Conservation (phyloP, 2,113 vertebrate species). For the Orcinus orca region DNA sequence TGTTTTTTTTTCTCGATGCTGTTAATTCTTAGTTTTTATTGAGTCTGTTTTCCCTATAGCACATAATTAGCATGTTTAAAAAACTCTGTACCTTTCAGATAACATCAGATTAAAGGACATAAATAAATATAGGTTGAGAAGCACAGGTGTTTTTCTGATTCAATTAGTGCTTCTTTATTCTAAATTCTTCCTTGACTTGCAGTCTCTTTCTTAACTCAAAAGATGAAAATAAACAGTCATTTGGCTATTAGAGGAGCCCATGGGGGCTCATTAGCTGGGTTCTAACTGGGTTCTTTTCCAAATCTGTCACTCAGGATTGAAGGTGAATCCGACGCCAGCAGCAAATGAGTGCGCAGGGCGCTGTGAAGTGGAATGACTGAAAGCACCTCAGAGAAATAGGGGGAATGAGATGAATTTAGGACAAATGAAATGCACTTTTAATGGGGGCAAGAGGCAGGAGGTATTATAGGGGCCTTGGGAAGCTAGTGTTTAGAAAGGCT, state of each 20-base stretch:
- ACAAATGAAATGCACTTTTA: conserved; percentile 55
- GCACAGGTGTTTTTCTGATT: conserved; percentile 67
- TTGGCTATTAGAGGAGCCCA: conserved; percentile 42
- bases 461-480: not conserved
- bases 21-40: conserved; percentile 6
- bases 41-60: conserved; percentile 23
- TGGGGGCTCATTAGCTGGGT: conserved; percentile 64
- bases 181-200: conserved; percentile 43
- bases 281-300: conserved; percentile 63
- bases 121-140: conserved; percentile 62
- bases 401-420: not conserved
- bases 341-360: not conserved
- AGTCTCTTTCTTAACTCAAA: conserved; percentile 55
- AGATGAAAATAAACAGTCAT: conserved; percentile 58
- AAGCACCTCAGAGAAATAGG: not conserved
- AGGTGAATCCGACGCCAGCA: not conserved
- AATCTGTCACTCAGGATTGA: conserved; percentile 60
- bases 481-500: not conserved
- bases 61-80: conserved; percentile 56
- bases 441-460: not conserved
- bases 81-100: conserved; percentile 56
- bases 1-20: not conserved
- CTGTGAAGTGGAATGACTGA: conserved; percentile 8
- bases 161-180: conserved; percentile 58
- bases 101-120: conserved; percentile 48